Evolutionary conservation across 2,113 vertebrate genomes (phyloP).

Genomic region (Phrynocephalus versicolor): DNA sequence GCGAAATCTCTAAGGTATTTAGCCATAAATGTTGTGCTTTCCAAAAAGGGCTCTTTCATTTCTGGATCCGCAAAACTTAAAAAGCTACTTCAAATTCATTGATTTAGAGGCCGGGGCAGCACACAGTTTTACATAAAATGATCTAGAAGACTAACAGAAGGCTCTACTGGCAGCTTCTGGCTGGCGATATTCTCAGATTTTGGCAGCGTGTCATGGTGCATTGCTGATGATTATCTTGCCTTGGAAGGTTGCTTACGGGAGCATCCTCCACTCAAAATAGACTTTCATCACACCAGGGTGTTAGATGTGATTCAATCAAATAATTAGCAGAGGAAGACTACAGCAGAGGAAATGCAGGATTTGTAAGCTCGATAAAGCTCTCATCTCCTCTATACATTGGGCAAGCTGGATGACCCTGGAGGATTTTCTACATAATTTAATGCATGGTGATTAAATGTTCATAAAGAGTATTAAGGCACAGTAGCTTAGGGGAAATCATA

Average conservation of each 20-base stretch:
- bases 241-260: conserved; percentile 7
- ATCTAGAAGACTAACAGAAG: conserved; percentile 27
- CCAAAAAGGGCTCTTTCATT: background rate
- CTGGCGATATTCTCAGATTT: conserved; percentile 15
- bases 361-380: background rate
- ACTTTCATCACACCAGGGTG: background rate
- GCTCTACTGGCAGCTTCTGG: background rate
- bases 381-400: background rate
- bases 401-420: background rate
- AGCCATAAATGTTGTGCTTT: conserved; percentile 11
- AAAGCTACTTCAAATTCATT: conserved; percentile 28
- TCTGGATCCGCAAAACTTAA: conserved; percentile 12
- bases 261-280: background rate
- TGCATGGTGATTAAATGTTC: background rate
- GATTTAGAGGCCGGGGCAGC: conserved; percentile 6
- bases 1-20: conserved; percentile 16
- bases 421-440: background rate
- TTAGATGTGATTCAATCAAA: conserved; percentile 9
- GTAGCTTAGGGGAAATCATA: background rate
- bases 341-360: background rate
- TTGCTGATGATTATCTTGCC: conserved; percentile 3
- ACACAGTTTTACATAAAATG: conserved; percentile 37
- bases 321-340: background rate
- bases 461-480: background rate
- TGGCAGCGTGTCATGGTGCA: background rate